Evolutionary conservation across 2,113 vertebrate genomes (phyloP).

Genomic region (Lutjanus erythropterus): DNA sequence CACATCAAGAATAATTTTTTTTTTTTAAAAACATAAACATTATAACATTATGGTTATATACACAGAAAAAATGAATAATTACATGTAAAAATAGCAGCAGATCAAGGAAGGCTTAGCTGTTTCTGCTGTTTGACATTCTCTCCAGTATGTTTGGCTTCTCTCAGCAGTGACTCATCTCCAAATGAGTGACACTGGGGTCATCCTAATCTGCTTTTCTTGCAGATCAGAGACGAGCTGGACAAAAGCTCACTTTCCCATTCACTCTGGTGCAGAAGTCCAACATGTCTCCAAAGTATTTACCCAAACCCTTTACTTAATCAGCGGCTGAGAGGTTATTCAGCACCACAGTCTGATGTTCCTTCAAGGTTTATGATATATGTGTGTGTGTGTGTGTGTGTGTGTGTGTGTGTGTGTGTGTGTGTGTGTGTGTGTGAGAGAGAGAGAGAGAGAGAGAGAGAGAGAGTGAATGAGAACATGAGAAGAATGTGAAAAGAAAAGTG

Average conservation of each 20-base stretch:
- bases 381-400: conserved; percentile 9
- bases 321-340: conserved; percentile 71
- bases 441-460: too few species aligned
- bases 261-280: conserved; percentile 63
- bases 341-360: conserved; percentile 43
- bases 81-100: conserved; percentile 8
- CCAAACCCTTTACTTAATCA: conserved; percentile 79
- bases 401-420: neutral
- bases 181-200: conserved; percentile 79
- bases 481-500: neutral
- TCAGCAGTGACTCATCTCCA: conserved; percentile 81
- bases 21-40: too few species aligned
- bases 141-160: conserved; percentile 80
- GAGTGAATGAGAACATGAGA: neutral
- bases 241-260: conserved; percentile 71
- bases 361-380: conserved; percentile 24
- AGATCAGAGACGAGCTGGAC: conserved; percentile 75
- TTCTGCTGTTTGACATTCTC: conserved; percentile 80
- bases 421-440: neutral
- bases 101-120: conserved; percentile 40
- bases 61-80: neutral
- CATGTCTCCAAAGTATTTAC: conserved; percentile 81
- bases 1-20: neutral
- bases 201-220: conserved; percentile 82
- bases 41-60: neutral